Conservation (phyloP, 2,888 invertebrate species). For the Rambutsinella grinnellia region DNA sequence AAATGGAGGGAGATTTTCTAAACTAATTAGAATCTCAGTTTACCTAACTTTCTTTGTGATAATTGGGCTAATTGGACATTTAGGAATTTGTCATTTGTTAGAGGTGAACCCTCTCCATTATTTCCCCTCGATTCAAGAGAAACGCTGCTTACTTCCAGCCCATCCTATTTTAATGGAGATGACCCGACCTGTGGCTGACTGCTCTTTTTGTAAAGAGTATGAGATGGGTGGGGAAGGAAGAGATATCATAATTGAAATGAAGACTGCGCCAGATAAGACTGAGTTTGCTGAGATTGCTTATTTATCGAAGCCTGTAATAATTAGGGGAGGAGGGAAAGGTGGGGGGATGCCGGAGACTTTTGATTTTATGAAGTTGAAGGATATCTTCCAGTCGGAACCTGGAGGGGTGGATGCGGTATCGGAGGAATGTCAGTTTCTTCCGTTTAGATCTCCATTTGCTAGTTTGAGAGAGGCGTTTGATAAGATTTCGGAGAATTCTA, state of each 20-base stretch:
- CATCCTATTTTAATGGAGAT: slow-evolving; percentile 91
- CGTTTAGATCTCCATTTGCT: slow-evolving; percentile 86
- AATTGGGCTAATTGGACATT: slow-evolving; percentile 22
- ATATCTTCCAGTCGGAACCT: slow-evolving; percentile 61
- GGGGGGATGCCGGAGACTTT: slow-evolving; percentile 52
- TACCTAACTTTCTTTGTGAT: neutral
- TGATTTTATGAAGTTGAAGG: slow-evolving; percentile 58
- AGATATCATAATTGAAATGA: slow-evolving; percentile 53
- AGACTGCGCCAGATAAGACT: slow-evolving; percentile 71
- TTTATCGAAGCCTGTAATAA: slow-evolving; percentile 82
- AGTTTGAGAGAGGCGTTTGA: slow-evolving; percentile 82
- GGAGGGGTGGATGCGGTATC: slow-evolving; percentile 75
- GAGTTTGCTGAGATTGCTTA: slow-evolving; percentile 83
- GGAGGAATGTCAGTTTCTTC: slow-evolving; percentile 88
- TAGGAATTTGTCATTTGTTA: slow-evolving; percentile 37
- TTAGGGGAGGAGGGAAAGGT: slow-evolving; percentile 78
- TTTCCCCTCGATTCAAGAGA: slow-evolving; percentile 48
- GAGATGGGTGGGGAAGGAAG: slow-evolving; percentile 2
- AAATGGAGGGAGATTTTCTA: neutral
- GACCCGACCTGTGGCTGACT: slow-evolving; percentile 85
- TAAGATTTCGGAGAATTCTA: slow-evolving; percentile 78
- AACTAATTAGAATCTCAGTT: neutral
- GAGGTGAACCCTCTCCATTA: slow-evolving; percentile 51
- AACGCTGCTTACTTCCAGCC: slow-evolving; percentile 82
- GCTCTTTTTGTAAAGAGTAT: slow-evolving; percentile 77